Evolutionary conservation across 2,113 vertebrate genomes (phyloP).

Genomic region (Acanthisitta chloris): DNA sequence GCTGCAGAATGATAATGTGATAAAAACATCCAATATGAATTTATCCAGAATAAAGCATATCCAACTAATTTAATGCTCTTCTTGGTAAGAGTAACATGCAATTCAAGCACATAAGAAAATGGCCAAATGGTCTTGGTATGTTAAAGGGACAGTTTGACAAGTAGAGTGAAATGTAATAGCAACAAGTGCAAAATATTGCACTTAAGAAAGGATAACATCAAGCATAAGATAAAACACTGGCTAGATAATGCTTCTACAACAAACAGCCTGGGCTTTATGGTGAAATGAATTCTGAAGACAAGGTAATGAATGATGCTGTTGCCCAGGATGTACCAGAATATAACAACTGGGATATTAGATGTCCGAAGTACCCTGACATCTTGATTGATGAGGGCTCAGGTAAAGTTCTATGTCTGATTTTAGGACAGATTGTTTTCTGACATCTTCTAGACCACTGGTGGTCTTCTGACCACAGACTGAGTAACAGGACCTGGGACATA

Average conservation of each 20-base stretch:
- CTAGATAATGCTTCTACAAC: not conserved
- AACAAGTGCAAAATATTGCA: not conserved
- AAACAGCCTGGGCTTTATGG: not conserved
- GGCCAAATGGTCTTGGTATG: not conserved
- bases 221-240: not conserved
- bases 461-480: not conserved
- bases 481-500: not conserved
- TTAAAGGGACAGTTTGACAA: not conserved
- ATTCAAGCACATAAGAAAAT: not conserved
- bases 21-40: not conserved
- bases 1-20: not conserved
- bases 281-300: not conserved
- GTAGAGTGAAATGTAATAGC: not conserved
- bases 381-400: not conserved
- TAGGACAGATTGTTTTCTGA: not conserved
- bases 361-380: not conserved
- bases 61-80: not conserved
- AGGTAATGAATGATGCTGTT: not conserved
- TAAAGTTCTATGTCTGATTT: not conserved
- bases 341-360: not conserved
- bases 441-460: not conserved
- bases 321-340: not conserved
- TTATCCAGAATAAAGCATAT: not conserved
- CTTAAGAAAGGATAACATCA: not conserved
- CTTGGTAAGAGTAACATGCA: not conserved